Evolutionary conservation across 2,797 vertebrate genomes (phyloP).

Genomic region (Pipistrellus pygmaeus): DNA sequence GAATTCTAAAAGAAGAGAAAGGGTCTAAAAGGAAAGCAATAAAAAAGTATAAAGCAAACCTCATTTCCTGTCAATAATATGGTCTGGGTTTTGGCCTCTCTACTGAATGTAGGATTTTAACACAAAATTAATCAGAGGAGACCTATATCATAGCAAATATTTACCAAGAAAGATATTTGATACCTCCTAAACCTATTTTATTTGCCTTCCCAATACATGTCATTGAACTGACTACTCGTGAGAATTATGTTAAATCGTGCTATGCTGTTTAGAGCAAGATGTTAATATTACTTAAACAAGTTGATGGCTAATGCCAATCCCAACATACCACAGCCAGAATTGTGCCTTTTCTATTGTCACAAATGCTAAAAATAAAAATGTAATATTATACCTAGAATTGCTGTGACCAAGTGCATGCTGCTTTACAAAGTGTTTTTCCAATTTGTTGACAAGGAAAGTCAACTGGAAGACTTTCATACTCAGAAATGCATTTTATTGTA

Average conservation of each 20-base stretch:
- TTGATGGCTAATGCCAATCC: conserved; percentile 24
- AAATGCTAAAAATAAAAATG: conserved; percentile 46
- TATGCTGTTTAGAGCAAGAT: conserved; percentile 42
- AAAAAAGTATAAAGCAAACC: neutral
- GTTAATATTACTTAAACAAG: conserved; percentile 60
- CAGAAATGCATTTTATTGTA: neutral
- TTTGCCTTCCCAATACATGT: conserved; percentile 18
- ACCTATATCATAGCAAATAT: neutral
- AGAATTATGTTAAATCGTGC: conserved; percentile 9
- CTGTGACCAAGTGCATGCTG: conserved; percentile 4
- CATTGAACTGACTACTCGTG: conserved; percentile 43
- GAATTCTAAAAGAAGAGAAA: neutral
- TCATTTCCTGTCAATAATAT: neutral
- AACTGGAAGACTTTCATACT: neutral
- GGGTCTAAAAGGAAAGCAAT: neutral
- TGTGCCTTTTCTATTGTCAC: neutral
- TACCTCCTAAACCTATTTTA: conserved; percentile 23
- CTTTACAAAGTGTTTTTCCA: conserved; percentile 61
- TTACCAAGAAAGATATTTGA: neutral
- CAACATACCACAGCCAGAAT: conserved; percentile 43
- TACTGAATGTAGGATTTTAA: neutral
- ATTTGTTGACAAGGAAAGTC: neutral
- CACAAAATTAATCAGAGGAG: neutral
- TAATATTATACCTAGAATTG: neutral
- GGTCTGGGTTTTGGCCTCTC: neutral